Conservation (phyloP, 92 coral and sea anemone genomes). For the Palythoa heliodiscus region DNA sequence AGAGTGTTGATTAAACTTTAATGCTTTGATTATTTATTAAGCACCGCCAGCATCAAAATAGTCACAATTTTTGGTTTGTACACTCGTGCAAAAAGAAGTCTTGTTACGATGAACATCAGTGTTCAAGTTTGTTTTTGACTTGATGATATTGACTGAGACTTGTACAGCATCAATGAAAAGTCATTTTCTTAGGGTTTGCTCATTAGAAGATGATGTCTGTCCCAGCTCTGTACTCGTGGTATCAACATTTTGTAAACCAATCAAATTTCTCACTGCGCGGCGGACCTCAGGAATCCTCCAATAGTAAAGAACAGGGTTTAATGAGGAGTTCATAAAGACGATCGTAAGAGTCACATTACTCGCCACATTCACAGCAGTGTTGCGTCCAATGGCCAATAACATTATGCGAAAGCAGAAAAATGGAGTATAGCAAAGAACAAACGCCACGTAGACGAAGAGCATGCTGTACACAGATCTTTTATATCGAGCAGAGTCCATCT, state of each 20-base stretch:
- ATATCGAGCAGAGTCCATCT: background rate
- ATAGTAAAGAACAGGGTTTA: constrained; percentile 32
- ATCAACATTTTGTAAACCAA: constrained; percentile 8
- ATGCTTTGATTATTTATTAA: no score
- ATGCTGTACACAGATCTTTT: constrained; percentile 35
- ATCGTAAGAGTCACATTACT: constrained; percentile 28
- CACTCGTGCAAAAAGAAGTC: no score
- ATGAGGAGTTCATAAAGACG: constrained; percentile 31
- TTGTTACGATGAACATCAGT: no score
- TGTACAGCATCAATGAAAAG: background rate
- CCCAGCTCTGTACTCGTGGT: constrained; percentile 1
- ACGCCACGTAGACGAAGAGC: constrained; percentile 31
- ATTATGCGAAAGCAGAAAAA: constrained; percentile 27
- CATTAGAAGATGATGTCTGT: constrained; percentile 14
- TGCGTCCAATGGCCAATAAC: constrained; percentile 29
- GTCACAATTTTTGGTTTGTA: no score
- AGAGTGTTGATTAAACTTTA: no score
- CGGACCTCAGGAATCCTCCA: constrained; percentile 39
- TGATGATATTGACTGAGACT: no score
- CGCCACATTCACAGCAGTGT: constrained; percentile 28
- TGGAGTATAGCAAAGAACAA: constrained; percentile 30
- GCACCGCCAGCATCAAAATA: no score
- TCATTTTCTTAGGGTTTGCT: background rate
- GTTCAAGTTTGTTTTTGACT: no score
- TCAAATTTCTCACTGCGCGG: constrained; percentile 21